Base-by-base conservation (phyloP, 2,113 vertebrate genomes). In the Tor tambroides region DNA sequence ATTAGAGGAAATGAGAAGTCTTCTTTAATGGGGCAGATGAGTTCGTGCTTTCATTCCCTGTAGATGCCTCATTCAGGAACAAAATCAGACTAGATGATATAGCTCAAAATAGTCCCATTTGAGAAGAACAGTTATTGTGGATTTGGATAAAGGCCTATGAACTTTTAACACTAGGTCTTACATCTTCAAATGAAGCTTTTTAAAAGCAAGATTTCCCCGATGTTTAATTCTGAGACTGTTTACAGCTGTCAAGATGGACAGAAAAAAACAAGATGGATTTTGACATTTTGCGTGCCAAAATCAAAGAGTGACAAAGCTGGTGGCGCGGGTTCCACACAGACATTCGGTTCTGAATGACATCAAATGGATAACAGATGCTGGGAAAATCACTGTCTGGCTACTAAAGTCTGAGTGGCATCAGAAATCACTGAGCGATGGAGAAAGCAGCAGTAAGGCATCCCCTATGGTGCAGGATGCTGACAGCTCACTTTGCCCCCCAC, bases 371-470 rank as follows among this genome's bases (percentile, higher is more conserved):
- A 80, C 41, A 78, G 85, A 54, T 46, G 72, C n/a, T 46, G 72
- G 72, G 74, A 28, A 76, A 76, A 76, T 76, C 41, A 76, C 75
- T 78, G 74, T 74, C 85, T 75, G 76, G 32, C n/a, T 26, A 61
- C 78, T 63, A 80, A 28, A 28, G 81, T 26, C 17, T 69, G 76
- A 85, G 81, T 85, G 85, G 67, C 82, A 75, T 61, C 76, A 80
- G 54, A 79, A 87, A 87, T 87, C 67, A 46, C 32, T 63, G 78
- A 54, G 79, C 6, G 65, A 59, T 28, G 14, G 14, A 14, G 23
- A 63, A 80, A 80, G 30, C 78, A 80, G 78, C 56, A 63, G 32
- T 80, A 63, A n/a, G 21, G 35, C 78, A 17, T 43, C 35, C 56
- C 78, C 56, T 41, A 26, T 80, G 54, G 78, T 63, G 78, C 78